A percentile compares a stretch with the other conserved stretches of the same genome.
Conservation (phyloP, 2,888 invertebrate genomes). For the Tiphia femorata region DNA sequence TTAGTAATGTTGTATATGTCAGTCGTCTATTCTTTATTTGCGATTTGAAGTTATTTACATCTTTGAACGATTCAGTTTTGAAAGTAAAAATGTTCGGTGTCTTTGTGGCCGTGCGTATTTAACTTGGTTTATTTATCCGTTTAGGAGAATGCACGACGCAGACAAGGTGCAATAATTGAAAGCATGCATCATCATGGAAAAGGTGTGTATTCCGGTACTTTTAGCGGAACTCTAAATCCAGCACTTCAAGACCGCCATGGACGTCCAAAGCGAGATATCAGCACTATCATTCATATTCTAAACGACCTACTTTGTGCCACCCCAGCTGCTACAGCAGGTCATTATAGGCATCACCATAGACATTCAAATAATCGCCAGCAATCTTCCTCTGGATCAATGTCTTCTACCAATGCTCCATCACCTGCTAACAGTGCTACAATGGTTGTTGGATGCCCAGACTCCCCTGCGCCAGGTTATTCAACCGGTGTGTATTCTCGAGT, state of each 20-base stretch:
- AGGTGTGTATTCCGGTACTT: constrained; percentile 96
- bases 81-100: too few species aligned
- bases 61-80: too few species aligned
- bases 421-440: constrained; percentile 25
- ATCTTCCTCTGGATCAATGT: constrained; percentile 38
- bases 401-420: constrained; percentile 28
- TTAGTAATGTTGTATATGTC: too few species aligned
- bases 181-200: constrained; percentile 95
- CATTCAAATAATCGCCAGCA: constrained; percentile 57
- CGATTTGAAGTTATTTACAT: too few species aligned
- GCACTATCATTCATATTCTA: constrained; percentile 94
- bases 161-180: constrained; percentile 86
- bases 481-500: constrained; percentile 45
- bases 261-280: constrained; percentile 92
- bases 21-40: too few species aligned
- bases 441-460: constrained; percentile 39
- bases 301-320: constrained; percentile 94
- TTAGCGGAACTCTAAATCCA: constrained; percentile 94
- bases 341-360: constrained; percentile 65
- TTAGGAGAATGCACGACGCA: constrained; percentile 66
- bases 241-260: constrained; percentile 93
- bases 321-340: constrained; percentile 71
- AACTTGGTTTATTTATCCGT: too few species aligned
- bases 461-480: constrained; percentile 49
- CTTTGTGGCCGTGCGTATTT: too few species aligned